phyloP scores from a whole-genome alignment of 2,888 invertebrate species.

The Leptopilina drosophilae region DNA sequence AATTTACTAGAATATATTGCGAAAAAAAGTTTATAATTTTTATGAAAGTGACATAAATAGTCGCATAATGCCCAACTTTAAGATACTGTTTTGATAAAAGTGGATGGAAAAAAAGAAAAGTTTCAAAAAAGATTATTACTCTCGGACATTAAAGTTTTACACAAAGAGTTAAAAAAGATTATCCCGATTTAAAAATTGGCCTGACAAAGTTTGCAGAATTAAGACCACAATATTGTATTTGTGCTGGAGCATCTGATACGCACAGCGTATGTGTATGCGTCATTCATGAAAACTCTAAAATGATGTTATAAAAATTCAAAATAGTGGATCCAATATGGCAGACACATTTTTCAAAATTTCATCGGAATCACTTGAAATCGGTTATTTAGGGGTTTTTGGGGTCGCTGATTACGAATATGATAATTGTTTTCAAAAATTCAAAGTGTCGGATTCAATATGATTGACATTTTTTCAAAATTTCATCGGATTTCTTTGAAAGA shows the following conservation, averaged over 20 bases:
- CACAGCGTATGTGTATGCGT: constrained; percentile 41
- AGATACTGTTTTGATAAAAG: not conserved
- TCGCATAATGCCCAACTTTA: not conserved
- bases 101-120: not conserved
- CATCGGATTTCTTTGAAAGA: no score
- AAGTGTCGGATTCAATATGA: no score
- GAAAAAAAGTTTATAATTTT: not conserved
- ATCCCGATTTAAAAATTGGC: not conserved
- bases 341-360: no score
- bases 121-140: not conserved
- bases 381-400: no score
- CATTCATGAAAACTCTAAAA: not conserved
- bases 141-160: not conserved
- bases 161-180: not conserved
- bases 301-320: no score
- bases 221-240: constrained; percentile 40
- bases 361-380: no score
- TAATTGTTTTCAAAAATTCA: no score
- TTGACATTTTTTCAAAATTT: no score
- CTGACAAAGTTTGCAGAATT: constrained; percentile 31
- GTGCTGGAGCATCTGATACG: constrained; percentile 43
- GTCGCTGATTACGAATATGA: no score
- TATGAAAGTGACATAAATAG: not conserved
- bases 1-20: not conserved
- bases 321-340: no score